phyloP scores from a whole-genome alignment of 2,113 vertebrate genomes.

The Ifrita kowaldi region DNA sequence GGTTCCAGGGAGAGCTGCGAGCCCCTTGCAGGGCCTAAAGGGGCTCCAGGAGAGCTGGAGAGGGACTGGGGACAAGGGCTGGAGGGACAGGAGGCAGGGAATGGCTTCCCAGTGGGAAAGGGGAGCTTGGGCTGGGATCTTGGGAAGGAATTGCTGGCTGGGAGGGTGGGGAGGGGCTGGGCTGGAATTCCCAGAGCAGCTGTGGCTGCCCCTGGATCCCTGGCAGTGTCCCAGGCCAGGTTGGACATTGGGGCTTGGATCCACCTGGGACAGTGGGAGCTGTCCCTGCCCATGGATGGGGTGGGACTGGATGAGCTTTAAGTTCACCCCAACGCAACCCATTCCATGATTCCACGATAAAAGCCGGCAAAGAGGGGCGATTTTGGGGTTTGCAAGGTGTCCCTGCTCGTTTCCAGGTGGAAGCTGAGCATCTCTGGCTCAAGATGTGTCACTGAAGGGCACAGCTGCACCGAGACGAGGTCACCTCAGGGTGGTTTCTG shows the following conservation, averaged over 20 bases:
- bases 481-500: rapidly evolving
- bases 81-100: not conserved
- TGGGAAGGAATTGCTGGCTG: not conserved
- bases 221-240: not conserved
- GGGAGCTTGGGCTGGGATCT: not conserved
- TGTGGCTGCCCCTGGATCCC: not conserved
- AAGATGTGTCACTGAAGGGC: too few species aligned
- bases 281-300: not conserved
- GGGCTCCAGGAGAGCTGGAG: not conserved
- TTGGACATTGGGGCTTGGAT: rapidly evolving
- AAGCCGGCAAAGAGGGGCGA: not conserved
- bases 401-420: not conserved
- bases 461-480: rapidly evolving
- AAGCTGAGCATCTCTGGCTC: rapidly evolving
- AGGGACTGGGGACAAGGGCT: not conserved
- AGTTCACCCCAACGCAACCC: rapidly evolving
- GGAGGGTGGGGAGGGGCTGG: not conserved
- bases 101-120: not conserved
- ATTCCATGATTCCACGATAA: not conserved
- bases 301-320: rapidly evolving
- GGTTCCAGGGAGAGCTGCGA: rapidly evolving
- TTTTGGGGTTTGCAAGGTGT: not conserved
- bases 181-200: not conserved
- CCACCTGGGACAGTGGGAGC: rapidly evolving
- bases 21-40: not conserved